These are phyloP conservation scores for Dynastes hyllus DNA, from an alignment of 2,888 invertebrate species.

Conservation along the genomic window DNA sequence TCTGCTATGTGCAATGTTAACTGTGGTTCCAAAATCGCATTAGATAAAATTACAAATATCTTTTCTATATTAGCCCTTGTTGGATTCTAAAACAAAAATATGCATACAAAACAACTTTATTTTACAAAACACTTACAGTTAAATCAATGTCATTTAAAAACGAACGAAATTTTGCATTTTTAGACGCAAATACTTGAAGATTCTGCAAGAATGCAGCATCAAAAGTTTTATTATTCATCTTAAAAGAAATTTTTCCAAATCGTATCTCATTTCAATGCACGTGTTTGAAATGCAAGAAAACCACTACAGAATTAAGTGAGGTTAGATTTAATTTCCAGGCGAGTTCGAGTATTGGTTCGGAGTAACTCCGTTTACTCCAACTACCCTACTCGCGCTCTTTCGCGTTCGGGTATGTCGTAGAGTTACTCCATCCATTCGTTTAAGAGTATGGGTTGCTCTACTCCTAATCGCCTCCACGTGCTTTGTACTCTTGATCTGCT, in stretches of 20 bases:
- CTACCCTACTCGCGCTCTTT: no score
- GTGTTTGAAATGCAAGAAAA: slow-evolving; percentile 6
- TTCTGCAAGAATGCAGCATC: slow-evolving; percentile 27
- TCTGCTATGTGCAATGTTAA: slow-evolving; percentile 54
- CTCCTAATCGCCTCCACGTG: no score
- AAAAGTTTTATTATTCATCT: slow-evolving; percentile 29
- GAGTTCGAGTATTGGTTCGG: no score
- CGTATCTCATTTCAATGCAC: slow-evolving; percentile 12
- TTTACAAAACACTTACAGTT: slow-evolving; percentile 31
- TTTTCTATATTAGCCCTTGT: slow-evolving; percentile 40
- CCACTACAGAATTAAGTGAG: not conserved
- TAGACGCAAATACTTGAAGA: slow-evolving; percentile 27
- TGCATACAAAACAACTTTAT: not conserved
- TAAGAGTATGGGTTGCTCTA: no score
- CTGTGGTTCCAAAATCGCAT: slow-evolving; percentile 71
- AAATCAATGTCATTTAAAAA: slow-evolving; percentile 42
- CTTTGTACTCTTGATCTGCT: no score
- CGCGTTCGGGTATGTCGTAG: no score
- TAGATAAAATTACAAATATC: slow-evolving; percentile 61
- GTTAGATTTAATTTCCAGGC: not conserved
- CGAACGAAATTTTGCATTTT: slow-evolving; percentile 31
- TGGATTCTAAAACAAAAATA: slow-evolving; percentile 33
- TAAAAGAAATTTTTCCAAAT: slow-evolving; percentile 9
- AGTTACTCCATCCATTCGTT: no score
- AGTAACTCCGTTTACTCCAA: no score